phyloP scores from a whole-genome alignment of 2,113 vertebrate species.

The Emydura subglobosa region DNA sequence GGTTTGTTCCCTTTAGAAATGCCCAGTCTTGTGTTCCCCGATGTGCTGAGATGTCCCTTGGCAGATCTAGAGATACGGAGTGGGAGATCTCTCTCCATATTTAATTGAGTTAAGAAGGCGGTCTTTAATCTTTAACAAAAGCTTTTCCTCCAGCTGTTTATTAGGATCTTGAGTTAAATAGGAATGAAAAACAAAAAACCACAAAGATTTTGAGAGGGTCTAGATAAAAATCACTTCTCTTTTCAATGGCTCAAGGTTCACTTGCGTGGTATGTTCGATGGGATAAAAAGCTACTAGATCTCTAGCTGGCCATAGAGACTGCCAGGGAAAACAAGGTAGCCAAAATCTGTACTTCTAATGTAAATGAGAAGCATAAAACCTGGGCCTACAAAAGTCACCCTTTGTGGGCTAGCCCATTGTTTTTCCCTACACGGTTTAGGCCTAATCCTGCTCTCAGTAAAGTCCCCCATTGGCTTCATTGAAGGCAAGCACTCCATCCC shows the following conservation, averaged over 20 bases:
- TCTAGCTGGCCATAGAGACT: constrained; percentile 48
- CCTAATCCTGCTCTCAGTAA: not conserved
- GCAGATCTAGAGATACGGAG: constrained; percentile 17
- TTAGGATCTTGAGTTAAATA: constrained; percentile 46
- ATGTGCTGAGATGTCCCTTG: not conserved
- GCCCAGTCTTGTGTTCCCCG: not conserved
- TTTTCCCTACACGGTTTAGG: not conserved
- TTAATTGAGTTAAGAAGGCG: constrained; percentile 57
- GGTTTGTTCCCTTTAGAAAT: constrained; percentile 47
- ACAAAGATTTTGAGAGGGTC: constrained; percentile 50
- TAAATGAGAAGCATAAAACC: not conserved
- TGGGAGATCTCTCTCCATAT: constrained; percentile 25
- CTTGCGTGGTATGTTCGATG: constrained; percentile 55
- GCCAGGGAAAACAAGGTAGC: constrained; percentile 28
- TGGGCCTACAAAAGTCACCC: not conserved
- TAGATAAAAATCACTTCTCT: constrained; percentile 4
- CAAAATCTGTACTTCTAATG: constrained; percentile 11
- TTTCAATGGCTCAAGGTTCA: not conserved
- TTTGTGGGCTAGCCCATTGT: not conserved
- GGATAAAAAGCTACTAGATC: constrained; percentile 45
- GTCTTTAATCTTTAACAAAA: constrained; percentile 45
- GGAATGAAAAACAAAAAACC: constrained; percentile 41
- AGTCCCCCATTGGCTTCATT: not conserved
- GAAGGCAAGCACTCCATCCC: not conserved
- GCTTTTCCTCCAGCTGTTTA: constrained; percentile 53